Evolutionary conservation across 2,113 vertebrate species (phyloP).

Genomic region (Chloropsis cyanopogon): DNA sequence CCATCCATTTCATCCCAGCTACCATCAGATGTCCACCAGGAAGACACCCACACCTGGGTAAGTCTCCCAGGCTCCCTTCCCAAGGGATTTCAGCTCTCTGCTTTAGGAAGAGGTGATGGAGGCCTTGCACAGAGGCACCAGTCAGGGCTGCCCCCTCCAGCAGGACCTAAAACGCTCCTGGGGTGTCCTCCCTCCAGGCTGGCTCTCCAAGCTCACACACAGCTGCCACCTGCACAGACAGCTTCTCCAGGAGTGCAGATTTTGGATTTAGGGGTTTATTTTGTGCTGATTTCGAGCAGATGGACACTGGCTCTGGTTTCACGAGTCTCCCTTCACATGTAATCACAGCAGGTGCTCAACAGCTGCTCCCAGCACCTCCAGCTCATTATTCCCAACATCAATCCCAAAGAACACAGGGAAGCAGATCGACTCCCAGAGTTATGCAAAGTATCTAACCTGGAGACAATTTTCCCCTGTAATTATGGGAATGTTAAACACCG

Average conservation of each 20-base stretch:
- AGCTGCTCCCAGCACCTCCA: not conserved
- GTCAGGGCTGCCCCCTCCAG: not conserved
- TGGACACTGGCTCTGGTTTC: fast-evolving
- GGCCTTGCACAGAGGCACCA: not conserved
- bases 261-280: fast-evolving
- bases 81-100: not conserved
- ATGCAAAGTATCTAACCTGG: not conserved
- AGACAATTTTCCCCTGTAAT: not conserved
- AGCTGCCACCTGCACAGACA: not conserved
- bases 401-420: not conserved
- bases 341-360: not conserved
- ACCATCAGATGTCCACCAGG: not conserved
- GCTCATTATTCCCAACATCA: not conserved
- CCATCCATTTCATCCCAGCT: not conserved
- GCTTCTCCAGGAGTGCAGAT: not conserved
- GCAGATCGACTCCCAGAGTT: not conserved
- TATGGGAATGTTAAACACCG: not conserved
- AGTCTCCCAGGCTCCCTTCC: not conserved
- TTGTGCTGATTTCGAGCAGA: fast-evolving
- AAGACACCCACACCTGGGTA: not conserved
- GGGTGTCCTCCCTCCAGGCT: no score
- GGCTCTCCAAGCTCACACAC: fast-evolving
- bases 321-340: fast-evolving
- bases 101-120: not conserved
- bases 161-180: not conserved